Evolutionary conservation across 2,797 vertebrate genomes (phyloP).

Genomic region (Allobates femoralis): DNA sequence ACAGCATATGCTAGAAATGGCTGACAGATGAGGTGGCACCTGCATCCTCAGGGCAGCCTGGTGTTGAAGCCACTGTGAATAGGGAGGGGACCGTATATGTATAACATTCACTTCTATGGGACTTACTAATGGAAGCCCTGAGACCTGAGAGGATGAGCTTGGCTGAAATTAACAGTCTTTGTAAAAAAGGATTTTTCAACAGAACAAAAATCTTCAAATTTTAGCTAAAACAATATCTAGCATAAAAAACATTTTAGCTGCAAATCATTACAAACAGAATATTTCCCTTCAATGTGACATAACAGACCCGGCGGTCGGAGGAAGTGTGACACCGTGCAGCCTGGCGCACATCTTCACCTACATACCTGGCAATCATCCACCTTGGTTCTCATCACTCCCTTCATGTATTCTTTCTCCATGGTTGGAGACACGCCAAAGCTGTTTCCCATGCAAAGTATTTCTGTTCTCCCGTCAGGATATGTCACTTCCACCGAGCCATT

Average conservation of each 20-base stretch:
- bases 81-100: too few relatives aligned
- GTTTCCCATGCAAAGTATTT: constrained; percentile 98
- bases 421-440: constrained; percentile 99
- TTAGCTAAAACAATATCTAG: background rate
- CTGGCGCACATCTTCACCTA: constrained; percentile 29
- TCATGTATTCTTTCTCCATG: constrained; percentile 99
- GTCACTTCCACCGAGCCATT: constrained; percentile 98
- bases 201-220: background rate
- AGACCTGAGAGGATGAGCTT: too few relatives aligned
- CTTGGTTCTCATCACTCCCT: constrained; percentile 98
- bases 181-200: too few relatives aligned
- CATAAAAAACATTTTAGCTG: background rate
- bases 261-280: background rate
- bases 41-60: too few relatives aligned
- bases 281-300: background rate
- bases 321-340: background rate
- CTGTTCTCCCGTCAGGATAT: constrained; percentile 89
- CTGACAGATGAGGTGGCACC: too few relatives aligned
- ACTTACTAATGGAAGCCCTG: too few relatives aligned
- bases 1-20: too few relatives aligned
- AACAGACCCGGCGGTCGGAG: constrained; percentile 4
- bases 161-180: too few relatives aligned
- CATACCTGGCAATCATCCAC: constrained; percentile 98
- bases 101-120: too few relatives aligned
- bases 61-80: too few relatives aligned